phyloP scores from a whole-genome alignment of 2,888 invertebrate species.

The Abrostola tripartita region DNA sequence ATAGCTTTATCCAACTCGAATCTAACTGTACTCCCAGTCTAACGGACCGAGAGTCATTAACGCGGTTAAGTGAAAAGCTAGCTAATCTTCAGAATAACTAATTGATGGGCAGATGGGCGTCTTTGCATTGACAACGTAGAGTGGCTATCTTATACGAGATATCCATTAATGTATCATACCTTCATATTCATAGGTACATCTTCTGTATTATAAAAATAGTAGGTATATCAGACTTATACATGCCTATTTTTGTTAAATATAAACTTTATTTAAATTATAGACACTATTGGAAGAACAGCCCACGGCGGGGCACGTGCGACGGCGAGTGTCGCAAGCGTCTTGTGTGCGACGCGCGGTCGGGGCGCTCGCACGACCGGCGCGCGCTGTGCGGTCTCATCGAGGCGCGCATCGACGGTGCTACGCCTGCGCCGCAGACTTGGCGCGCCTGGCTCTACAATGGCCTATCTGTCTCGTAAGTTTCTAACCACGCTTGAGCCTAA shows the following conservation, averaged over 20 bases:
- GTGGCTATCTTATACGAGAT: no score
- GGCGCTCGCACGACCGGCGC: conserved; percentile 95
- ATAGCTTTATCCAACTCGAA: no score
- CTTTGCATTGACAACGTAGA: not conserved
- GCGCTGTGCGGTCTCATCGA: conserved; percentile 94
- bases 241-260: not conserved
- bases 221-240: no score
- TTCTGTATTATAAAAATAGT: no score
- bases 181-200: no score
- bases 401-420: conserved; percentile 93
- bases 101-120: not conserved
- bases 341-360: conserved; percentile 95
- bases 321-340: conserved; percentile 95
- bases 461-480: conserved; percentile 95
- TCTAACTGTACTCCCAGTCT: conserved; percentile 1
- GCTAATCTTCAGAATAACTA: not conserved
- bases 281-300: conserved; percentile 96
- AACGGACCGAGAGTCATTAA: not conserved
- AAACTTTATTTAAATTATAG: conserved; percentile 74
- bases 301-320: conserved; percentile 93
- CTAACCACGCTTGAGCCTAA: conserved; percentile 17
- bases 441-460: conserved; percentile 96
- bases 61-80: not conserved
- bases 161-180: no score
- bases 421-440: conserved; percentile 92